Percentiles rank a stretch among this genome's conserved stretches.
Conservation (phyloP, 2,113 vertebrate genomes). For the Microtus pennsylvanicus region DNA sequence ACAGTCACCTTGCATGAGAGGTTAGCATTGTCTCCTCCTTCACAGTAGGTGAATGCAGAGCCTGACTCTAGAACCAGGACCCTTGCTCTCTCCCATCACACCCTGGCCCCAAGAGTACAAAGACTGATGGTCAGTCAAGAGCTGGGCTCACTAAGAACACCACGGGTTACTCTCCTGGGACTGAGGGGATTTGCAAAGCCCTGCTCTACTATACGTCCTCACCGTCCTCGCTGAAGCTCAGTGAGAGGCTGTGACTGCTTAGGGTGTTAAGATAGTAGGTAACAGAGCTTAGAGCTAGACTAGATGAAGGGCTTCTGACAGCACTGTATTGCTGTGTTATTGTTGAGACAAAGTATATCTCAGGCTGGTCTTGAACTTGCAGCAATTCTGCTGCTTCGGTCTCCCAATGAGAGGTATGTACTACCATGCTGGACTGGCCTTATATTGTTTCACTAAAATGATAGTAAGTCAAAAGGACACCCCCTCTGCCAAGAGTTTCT, state of each 20-base stretch:
- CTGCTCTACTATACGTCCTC: not conserved
- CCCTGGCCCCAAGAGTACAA: not conserved
- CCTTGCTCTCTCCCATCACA: constrained; percentile 29
- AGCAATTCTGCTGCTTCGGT: not conserved
- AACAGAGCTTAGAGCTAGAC: not conserved
- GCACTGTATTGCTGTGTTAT: not conserved
- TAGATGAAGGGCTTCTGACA: not conserved
- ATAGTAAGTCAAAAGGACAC: constrained; percentile 30
- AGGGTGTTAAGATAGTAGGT: not conserved
- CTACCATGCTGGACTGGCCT: not conserved
- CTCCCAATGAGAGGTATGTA: not conserved
- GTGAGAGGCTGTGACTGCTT: not conserved
- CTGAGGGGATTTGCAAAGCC: not conserved
- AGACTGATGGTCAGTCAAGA: not conserved
- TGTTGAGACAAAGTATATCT: not conserved
- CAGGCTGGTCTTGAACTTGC: not conserved
- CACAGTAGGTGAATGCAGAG: not conserved
- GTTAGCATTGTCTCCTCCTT: not conserved
- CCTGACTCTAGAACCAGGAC: not conserved
- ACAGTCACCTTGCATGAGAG: not conserved
- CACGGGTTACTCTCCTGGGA: not conserved
- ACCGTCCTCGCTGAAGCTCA: not conserved
- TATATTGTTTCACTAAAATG: not conserved
- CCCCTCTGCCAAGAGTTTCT: not conserved
- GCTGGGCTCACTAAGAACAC: not conserved